These are phyloP conservation scores for Trypoxylon attenuatum DNA, from an alignment of 2,888 invertebrate genomes.

Conservation along the genomic window DNA sequence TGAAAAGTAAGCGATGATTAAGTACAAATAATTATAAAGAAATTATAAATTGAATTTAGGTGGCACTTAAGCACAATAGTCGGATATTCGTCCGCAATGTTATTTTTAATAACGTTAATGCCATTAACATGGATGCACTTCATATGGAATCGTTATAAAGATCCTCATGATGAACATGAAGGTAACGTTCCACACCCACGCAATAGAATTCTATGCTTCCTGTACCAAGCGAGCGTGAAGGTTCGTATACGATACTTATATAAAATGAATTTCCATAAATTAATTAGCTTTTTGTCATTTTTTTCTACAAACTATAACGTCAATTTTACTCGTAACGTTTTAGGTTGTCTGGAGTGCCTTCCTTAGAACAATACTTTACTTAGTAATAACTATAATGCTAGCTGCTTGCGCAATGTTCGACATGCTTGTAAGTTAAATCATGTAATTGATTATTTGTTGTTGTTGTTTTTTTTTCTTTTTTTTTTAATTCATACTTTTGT, in stretches of 20 bases:
- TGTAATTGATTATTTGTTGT: background rate
- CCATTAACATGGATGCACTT: conserved; percentile 87
- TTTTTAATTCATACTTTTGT: too few relatives aligned
- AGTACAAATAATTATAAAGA: too few relatives aligned
- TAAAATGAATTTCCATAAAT: too few relatives aligned
- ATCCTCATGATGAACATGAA: conserved; percentile 73
- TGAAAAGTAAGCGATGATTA: background rate
- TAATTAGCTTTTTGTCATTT: conserved; percentile 6
- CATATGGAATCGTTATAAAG: conserved; percentile 78
- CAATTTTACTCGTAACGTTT: background rate
- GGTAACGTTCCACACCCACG: conserved; percentile 78
- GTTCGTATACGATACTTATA: too few relatives aligned
- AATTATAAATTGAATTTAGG: too few relatives aligned
- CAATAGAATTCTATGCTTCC: conserved; percentile 75
- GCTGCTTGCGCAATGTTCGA: conserved; percentile 81
- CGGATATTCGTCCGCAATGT: conserved; percentile 70
- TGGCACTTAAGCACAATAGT: conserved; percentile 76
- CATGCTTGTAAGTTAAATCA: conserved; percentile 72
- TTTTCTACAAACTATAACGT: background rate
- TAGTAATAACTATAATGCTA: conserved; percentile 80
- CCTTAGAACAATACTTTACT: conserved; percentile 81
- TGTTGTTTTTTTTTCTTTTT: background rate
- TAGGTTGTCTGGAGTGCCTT: conserved; percentile 79
- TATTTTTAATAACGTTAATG: conserved; percentile 78
- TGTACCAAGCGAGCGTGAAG: conserved; percentile 77